Percentiles rank a stretch among this genome's conserved stretches.
These are phyloP conservation scores for Myiopsitta monachus DNA, from an alignment of 2,113 vertebrate species.

Conservation along the genomic window DNA sequence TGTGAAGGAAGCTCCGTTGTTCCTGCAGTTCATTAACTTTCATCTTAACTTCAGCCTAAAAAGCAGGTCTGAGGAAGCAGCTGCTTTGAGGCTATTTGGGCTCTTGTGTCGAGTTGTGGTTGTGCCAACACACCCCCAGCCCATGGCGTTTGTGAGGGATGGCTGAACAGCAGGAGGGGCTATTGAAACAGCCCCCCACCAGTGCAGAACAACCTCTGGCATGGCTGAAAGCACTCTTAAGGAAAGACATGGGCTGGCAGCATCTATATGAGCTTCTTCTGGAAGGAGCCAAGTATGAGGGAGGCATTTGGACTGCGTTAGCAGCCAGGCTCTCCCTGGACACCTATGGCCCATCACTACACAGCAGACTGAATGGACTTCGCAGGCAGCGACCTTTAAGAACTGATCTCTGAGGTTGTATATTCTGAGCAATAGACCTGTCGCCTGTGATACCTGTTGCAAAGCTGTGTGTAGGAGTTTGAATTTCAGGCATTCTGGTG, in stretches of 20 bases:
- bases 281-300: neutral
- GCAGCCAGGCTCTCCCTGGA: neutral
- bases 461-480: neutral
- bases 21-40: neutral
- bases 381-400: neutral
- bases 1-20: neutral
- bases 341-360: neutral
- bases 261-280: neutral
- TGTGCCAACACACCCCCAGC: neutral
- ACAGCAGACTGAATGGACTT: neutral
- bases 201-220: neutral
- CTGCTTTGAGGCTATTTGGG: neutral
- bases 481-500: neutral
- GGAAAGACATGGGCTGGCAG: neutral
- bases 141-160: neutral
- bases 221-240: neutral
- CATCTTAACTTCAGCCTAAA: neutral
- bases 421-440: neutral
- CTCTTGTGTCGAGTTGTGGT: neutral
- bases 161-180: neutral
- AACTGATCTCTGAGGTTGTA: neutral
- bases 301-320: rapidly evolving
- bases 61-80: neutral
- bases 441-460: neutral
- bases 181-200: neutral